phyloP scores from a whole-genome alignment of 1,140 invertebrate species.

The Drosophila bocki region DNA sequence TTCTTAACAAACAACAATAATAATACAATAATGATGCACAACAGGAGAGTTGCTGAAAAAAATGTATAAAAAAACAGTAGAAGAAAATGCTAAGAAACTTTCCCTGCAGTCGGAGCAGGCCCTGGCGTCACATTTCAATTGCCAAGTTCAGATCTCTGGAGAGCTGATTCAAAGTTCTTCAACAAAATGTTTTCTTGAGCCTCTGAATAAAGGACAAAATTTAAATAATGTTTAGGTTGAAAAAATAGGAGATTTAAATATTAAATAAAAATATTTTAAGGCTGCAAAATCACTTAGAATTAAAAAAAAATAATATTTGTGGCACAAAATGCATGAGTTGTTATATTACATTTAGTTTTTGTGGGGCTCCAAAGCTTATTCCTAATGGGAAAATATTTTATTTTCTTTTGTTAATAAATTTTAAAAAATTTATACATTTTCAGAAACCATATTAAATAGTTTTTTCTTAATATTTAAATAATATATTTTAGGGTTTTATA shows the following conservation, averaged over 20 bases:
- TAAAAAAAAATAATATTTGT: background rate
- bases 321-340: no score
- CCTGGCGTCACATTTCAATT: constrained; percentile 79
- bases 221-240: background rate
- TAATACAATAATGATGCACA: constrained; percentile 47
- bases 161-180: constrained; percentile 25
- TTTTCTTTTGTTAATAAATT: background rate
- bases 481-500: background rate
- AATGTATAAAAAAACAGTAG: background rate
- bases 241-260: background rate
- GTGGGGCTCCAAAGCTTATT: background rate
- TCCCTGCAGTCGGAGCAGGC: constrained; percentile 39
- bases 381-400: background rate
- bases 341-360: no score
- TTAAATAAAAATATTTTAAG: background rate
- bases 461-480: no score
- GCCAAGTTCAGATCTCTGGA: constrained; percentile 54
- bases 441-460: no score
- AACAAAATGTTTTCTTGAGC: background rate
- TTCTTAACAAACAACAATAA: constrained; percentile 53
- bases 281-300: background rate
- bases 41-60: constrained; percentile 43
- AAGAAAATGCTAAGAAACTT: constrained; percentile 30
- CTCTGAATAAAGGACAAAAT: background rate
- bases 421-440: background rate